phyloP scores from a whole-genome alignment of 2,797 vertebrate species.

The Sciurus vulgaris region DNA sequence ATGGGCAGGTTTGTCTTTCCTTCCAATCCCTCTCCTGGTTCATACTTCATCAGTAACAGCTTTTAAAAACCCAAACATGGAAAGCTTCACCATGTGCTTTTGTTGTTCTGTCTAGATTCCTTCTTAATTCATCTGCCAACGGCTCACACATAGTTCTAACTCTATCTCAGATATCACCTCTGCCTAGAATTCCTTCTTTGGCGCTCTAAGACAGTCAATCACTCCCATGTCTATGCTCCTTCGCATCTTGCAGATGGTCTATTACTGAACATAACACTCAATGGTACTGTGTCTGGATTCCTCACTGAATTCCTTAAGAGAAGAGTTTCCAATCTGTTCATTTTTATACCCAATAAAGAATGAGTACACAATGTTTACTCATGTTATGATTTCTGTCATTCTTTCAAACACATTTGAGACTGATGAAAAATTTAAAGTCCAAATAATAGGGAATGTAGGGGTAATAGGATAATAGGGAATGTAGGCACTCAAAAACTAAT shows the following conservation, averaged over 20 bases:
- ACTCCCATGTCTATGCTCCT: neutral
- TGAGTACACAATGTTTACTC: neutral
- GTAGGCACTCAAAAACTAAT: neutral
- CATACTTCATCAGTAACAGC: neutral
- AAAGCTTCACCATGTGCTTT: neutral
- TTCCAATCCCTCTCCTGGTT: neutral
- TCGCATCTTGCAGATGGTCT: neutral
- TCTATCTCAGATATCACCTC: neutral
- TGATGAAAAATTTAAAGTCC: slow-evolving; percentile 34
- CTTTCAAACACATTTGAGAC: neutral
- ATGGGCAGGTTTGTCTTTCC: neutral
- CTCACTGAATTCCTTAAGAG: neutral
- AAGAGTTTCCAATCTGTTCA: neutral
- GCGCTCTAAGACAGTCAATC: neutral
- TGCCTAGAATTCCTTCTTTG: neutral
- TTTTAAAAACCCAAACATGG: neutral
- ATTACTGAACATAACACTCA: neutral
- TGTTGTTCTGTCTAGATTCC: neutral
- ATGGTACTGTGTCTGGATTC: neutral
- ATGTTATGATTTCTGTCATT: neutral
- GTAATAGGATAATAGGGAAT: neutral
- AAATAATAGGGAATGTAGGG: neutral
- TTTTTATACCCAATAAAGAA: neutral
- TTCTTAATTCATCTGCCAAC: neutral
- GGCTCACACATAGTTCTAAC: neutral